Percentiles rank a stretch among this genome's conserved stretches.
These are phyloP conservation scores for Tetranychus truncatus DNA, from an alignment of 2,888 invertebrate genomes.

Conservation along the genomic window DNA sequence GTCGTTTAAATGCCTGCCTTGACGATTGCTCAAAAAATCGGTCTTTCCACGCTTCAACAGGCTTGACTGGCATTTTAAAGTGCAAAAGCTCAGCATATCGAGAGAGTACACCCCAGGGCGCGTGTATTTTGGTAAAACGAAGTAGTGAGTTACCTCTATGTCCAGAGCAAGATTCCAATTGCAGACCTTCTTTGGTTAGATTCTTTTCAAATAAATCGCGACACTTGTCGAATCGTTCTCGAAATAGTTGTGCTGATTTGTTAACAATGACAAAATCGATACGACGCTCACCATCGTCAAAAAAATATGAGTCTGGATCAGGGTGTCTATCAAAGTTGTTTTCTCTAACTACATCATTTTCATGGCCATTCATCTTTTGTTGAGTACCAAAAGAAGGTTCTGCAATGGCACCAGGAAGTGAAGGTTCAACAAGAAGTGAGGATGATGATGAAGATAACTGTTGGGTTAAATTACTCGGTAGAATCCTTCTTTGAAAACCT, in stretches of 20 bases:
- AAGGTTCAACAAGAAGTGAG: too few species aligned
- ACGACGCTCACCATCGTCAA: conserved; percentile 24
- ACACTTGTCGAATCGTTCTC: conserved; percentile 2
- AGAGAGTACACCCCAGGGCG: conserved; percentile 58
- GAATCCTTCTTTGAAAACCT: too few species aligned
- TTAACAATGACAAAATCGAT: conserved; percentile 27
- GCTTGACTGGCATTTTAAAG: conserved; percentile 74
- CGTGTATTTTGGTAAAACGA: conserved; percentile 56
- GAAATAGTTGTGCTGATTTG: conserved; percentile 16
- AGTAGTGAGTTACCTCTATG: conserved; percentile 21
- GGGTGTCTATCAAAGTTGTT: too few species aligned
- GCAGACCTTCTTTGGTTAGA: conserved; percentile 51
- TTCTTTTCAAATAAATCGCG: conserved; percentile 47
- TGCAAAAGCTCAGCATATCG: conserved; percentile 80
- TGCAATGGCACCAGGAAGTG: too few species aligned
- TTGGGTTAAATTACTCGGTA: too few species aligned
- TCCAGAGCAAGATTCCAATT: conserved; percentile 46
- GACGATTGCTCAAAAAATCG: conserved; percentile 28
- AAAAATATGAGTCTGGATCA: conserved; percentile 18
- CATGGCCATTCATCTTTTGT: too few species aligned
- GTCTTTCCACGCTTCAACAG: conserved; percentile 19
- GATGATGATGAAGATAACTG: too few species aligned
- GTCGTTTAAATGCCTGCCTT: too few species aligned
- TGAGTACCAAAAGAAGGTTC: too few species aligned
- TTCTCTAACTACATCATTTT: too few species aligned